Conservation (phyloP, 2,797 vertebrate species). For the Smutsia gigantea region DNA sequence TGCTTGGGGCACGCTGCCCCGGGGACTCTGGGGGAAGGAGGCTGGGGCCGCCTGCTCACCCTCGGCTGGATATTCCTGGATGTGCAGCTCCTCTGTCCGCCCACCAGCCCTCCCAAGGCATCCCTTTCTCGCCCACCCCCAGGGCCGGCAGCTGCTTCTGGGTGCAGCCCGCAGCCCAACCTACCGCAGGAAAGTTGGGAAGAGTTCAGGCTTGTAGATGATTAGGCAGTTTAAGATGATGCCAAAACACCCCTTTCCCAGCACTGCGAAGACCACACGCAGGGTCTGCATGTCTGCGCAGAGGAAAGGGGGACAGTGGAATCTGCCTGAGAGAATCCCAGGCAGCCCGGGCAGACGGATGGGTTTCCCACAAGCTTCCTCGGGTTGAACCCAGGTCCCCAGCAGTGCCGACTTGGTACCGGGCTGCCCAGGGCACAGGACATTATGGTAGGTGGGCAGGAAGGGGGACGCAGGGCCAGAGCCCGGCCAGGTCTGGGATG, state of each 20-base stretch:
- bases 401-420: neutral
- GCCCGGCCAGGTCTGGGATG: neutral
- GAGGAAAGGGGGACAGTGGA: neutral
- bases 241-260: constrained; percentile 92
- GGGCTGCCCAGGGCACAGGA: neutral
- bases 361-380: neutral
- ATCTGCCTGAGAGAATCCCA: fast-evolving
- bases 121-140: fast-evolving
- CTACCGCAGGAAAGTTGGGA: constrained; percentile 91
- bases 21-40: neutral
- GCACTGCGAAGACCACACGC: constrained; percentile 88
- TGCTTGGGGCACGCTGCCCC: neutral
- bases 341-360: neutral
- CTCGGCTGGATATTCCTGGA: neutral
- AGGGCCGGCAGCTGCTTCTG: fast-evolving
- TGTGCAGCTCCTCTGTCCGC: neutral
- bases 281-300: constrained; percentile 85
- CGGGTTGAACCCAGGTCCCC: neutral
- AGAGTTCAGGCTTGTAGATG: constrained; percentile 90
- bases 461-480: neutral
- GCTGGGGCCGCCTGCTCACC: fast-evolving
- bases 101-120: fast-evolving
- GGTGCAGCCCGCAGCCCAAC: neutral
- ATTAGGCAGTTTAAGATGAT: constrained; percentile 89
- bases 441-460: fast-evolving